Conservation (phyloP, 2,797 vertebrate species). For the Lerista edwardsae region DNA sequence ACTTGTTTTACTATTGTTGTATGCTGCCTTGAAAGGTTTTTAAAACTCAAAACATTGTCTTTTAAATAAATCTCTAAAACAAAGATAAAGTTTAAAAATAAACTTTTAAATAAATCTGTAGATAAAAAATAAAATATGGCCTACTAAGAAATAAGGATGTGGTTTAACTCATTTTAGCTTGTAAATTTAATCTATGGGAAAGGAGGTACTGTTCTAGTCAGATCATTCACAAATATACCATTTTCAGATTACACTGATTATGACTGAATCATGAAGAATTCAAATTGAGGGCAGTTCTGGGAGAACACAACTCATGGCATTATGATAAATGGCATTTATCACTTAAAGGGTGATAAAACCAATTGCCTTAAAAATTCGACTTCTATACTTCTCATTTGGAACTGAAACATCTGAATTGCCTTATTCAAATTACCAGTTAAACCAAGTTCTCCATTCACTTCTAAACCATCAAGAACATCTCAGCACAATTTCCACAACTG, state of each 20-base stretch:
- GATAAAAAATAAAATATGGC: not conserved
- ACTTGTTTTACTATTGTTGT: no score
- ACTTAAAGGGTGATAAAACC: not conserved
- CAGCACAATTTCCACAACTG: slow-evolving; percentile 3
- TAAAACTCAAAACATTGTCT: no score
- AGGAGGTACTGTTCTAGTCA: not conserved
- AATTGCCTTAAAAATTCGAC: slow-evolving; percentile 14
- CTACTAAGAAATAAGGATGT: not conserved
- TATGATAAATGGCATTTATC: not conserved
- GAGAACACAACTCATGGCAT: not conserved
- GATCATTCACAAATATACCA: not conserved
- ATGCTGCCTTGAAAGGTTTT: no score
- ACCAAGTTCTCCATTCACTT: not conserved
- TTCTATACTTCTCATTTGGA: slow-evolving; percentile 21
- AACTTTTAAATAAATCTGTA: no score
- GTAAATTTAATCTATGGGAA: not conserved
- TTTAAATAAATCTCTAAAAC: no score
- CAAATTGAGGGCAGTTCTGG: not conserved
- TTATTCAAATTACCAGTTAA: not conserved
- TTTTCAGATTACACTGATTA: not conserved
- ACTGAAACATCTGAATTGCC: not conserved
- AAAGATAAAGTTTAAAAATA: no score
- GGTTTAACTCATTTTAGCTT: not conserved
- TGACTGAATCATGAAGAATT: not conserved
- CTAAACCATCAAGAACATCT: not conserved